Conservation (phyloP, 2,888 invertebrate genomes). For the Nephrocerus scutellatus region DNA sequence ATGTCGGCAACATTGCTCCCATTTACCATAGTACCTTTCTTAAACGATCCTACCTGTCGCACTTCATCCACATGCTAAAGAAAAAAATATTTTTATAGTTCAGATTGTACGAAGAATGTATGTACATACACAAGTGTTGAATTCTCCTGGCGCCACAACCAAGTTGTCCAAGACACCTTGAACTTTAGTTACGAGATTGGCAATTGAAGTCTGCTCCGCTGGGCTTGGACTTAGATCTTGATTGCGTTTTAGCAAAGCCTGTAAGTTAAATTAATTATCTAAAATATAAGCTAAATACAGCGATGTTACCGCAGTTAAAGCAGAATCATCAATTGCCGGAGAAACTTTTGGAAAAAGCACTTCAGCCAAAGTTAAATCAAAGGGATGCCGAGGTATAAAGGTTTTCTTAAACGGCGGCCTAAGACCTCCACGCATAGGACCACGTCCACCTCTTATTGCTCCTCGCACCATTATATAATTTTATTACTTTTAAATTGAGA, state of each 20-base stretch:
- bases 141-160: conserved; percentile 87
- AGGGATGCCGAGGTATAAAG: conserved; percentile 70
- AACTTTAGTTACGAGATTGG: conserved; percentile 91
- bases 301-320: conserved; percentile 73
- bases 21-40: conserved; percentile 95
- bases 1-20: conserved; percentile 94
- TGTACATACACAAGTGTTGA: conserved; percentile 86
- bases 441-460: conserved; percentile 57
- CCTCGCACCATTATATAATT: conserved; percentile 64
- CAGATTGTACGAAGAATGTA: background rate
- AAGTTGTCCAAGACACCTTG: conserved; percentile 89
- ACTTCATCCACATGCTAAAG: conserved; percentile 84
- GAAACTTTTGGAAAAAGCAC: conserved; percentile 78
- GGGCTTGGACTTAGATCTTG: conserved; percentile 86
- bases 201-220: conserved; percentile 83
- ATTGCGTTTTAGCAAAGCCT: conserved; percentile 88
- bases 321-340: conserved; percentile 74
- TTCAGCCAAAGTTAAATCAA: conserved; percentile 82
- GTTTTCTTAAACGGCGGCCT: conserved; percentile 59
- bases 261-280: conserved; percentile 22
- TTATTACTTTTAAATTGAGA: conserved; percentile 13
- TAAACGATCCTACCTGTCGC: conserved; percentile 94
- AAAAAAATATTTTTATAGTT: conserved; percentile 20
- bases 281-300: conserved; percentile 5
- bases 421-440: conserved; percentile 59